These are phyloP conservation scores for Ifrita kowaldi DNA, from an alignment of 2,113 vertebrate genomes.

Conservation along the genomic window DNA sequence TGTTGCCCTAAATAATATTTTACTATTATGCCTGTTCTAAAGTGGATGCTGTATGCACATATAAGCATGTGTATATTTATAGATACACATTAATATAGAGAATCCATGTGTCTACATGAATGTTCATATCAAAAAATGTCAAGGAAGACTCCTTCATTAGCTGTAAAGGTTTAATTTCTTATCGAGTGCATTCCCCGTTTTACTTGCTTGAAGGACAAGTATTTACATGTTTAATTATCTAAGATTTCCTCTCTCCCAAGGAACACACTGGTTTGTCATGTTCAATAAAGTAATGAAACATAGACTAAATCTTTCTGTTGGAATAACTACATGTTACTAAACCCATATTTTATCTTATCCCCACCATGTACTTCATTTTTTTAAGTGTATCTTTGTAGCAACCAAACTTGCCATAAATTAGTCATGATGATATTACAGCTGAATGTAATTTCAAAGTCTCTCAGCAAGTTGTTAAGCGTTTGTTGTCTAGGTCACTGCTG, in stretches of 20 bases:
- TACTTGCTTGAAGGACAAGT: background rate
- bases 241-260: background rate
- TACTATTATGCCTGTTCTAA: background rate
- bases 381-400: slow-evolving; percentile 12
- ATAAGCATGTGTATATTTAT: accelerated
- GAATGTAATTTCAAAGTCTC: slow-evolving; percentile 58
- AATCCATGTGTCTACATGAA: background rate
- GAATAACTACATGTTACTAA: background rate
- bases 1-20: background rate
- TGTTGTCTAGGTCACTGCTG: slow-evolving; percentile 46
- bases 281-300: background rate
- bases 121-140: background rate
- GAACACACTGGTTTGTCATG: background rate
- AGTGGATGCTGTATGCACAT: background rate
- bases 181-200: background rate
- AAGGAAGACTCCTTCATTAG: background rate
- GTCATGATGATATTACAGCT: slow-evolving; percentile 35
- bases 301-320: background rate
- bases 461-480: slow-evolving; percentile 49
- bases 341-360: background rate
- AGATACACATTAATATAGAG: background rate
- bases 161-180: background rate
- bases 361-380: background rate
- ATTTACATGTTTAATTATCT: background rate
- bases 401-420: slow-evolving; percentile 35